Evolutionary conservation across 2,113 vertebrate genomes (phyloP).

Genomic region (Cavia porcellus): DNA sequence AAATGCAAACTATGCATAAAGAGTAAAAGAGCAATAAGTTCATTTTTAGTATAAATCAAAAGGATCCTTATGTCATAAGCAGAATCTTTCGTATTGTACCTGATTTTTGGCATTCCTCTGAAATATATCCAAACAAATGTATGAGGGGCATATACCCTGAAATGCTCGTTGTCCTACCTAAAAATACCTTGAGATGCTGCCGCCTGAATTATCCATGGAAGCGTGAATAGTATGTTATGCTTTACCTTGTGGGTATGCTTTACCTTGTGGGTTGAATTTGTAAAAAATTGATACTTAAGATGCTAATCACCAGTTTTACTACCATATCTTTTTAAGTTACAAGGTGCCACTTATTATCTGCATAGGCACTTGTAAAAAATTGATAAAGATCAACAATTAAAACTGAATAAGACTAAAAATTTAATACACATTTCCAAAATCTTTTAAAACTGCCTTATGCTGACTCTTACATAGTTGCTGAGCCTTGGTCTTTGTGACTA

Average conservation of each 20-base stretch:
- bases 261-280: not conserved
- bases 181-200: not conserved
- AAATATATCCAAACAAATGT: not conserved
- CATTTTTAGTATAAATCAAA: not conserved
- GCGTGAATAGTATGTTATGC: not conserved
- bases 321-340: not conserved
- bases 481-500: not conserved
- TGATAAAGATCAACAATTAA: conserved; percentile 26
- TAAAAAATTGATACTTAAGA: not conserved
- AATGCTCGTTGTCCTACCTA: not conserved
- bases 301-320: not conserved
- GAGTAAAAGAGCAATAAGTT: not conserved
- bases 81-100: not conserved
- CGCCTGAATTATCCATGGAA: not conserved
- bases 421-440: not conserved
- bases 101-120: not conserved
- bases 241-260: not conserved
- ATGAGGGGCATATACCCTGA: not conserved
- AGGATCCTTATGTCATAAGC: not conserved
- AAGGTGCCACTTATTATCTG: not conserved
- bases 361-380: not conserved
- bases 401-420: conserved; percentile 43
- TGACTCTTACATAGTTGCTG: not conserved
- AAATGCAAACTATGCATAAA: not conserved
- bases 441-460: not conserved